Evolutionary conservation across 2,888 invertebrate genomes (phyloP).

Genomic region (Spodoptera picta): DNA sequence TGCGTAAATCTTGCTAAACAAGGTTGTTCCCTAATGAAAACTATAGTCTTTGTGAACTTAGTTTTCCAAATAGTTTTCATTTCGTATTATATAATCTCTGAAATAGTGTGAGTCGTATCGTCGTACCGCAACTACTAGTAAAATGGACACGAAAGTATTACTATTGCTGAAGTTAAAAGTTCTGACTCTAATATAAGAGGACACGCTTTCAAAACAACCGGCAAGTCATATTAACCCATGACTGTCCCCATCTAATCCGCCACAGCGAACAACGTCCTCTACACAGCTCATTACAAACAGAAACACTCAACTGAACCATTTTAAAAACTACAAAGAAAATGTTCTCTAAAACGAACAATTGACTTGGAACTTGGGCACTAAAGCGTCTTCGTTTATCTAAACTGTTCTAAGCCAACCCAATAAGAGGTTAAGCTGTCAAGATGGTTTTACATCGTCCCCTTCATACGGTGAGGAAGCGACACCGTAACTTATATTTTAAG

Average conservation of each 20-base stretch:
- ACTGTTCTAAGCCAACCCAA: slow-evolving; percentile 29
- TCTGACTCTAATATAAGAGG: not conserved
- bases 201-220: no score
- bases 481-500: not conserved
- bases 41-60: not conserved
- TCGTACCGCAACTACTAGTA: no score
- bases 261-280: slow-evolving; percentile 23
- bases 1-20: slow-evolving; percentile 2
- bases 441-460: slow-evolving; percentile 34
- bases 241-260: slow-evolving; percentile 6
- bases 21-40: no score
- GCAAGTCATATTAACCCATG: no score
- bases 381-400: slow-evolving; percentile 40
- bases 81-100: no score
- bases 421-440: slow-evolving; percentile 41
- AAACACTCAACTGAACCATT: slow-evolving; percentile 27
- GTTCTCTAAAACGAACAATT: slow-evolving; percentile 21
- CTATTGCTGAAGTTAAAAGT: slow-evolving; percentile 5
- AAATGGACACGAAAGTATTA: not conserved
- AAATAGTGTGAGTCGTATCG: no score
- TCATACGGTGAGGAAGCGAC: slow-evolving; percentile 8
- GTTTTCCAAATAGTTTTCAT: no score
- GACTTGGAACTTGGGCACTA: slow-evolving; percentile 20
- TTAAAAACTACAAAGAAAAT: slow-evolving; percentile 32
- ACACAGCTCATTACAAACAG: slow-evolving; percentile 28